Conservation (phyloP, 2,113 vertebrate species). For the Progne subis region DNA sequence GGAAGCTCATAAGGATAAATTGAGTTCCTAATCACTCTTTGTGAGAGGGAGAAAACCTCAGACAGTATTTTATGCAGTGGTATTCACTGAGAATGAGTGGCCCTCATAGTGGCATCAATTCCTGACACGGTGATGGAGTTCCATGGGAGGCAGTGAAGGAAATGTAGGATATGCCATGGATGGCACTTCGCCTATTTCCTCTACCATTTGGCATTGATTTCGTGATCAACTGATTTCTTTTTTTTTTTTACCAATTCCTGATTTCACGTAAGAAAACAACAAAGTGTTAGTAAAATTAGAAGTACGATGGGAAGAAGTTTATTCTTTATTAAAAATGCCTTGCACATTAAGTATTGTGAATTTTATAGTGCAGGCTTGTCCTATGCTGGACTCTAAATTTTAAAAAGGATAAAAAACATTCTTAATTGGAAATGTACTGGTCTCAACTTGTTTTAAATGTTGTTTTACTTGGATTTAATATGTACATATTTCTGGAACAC, state of each 20-base stretch:
- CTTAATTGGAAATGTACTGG: neutral
- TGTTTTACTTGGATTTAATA: neutral
- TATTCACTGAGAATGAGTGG: constrained; percentile 65
- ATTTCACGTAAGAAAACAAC: neutral
- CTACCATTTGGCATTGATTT: neutral
- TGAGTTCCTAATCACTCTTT: neutral
- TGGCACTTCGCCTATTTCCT: neutral
- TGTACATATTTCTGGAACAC: fast-evolving
- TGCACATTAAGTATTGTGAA: neutral
- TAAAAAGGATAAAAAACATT: neutral
- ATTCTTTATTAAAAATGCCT: neutral
- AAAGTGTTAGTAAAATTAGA: neutral
- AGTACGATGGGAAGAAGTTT: neutral
- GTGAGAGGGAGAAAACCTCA: neutral
- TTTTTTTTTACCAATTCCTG: neutral
- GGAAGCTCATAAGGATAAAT: neutral
- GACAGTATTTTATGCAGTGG: constrained; percentile 41
- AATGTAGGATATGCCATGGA: neutral
- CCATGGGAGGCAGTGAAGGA: neutral
- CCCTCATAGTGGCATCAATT: constrained; percentile 62
- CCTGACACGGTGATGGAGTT: neutral
- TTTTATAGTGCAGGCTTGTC: neutral
- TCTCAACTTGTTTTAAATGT: neutral
- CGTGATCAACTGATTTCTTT: neutral
- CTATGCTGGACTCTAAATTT: neutral